These are phyloP conservation scores for Protomyctophum bolini DNA, from an alignment of 2,113 vertebrate species.

Conservation along the genomic window DNA sequence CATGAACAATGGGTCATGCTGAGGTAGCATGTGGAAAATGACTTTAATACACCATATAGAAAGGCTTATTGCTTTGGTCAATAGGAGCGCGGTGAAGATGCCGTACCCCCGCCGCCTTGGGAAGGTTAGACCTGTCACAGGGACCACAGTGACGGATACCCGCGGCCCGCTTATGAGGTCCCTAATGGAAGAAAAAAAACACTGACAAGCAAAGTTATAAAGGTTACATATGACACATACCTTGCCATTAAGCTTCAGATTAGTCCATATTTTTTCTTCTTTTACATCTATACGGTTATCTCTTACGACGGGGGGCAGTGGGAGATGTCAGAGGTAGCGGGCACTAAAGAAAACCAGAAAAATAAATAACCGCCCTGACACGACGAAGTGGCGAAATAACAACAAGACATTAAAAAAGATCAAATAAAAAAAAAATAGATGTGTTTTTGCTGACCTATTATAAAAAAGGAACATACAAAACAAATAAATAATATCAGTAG, in stretches of 20 bases:
- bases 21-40: conserved; percentile 99
- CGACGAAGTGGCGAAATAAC: conserved; percentile 53
- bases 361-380: conserved; percentile 61
- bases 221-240: conserved; percentile 94
- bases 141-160: conserved; percentile 91
- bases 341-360: conserved; percentile 62
- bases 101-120: conserved; percentile 91
- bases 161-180: conserved; percentile 92
- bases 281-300: conserved; percentile 83
- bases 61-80: conserved; percentile 99
- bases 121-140: conserved; percentile 98
- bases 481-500: conserved; percentile 4
- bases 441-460: conserved; percentile 36
- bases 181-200: conserved; percentile 86
- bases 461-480: conserved; percentile 34
- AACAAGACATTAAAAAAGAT: conserved; percentile 52
- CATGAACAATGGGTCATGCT: conserved; percentile 99
- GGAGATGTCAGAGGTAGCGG: conserved; percentile 76
- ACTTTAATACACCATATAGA: conserved; percentile 99
- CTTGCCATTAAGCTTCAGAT: conserved; percentile 88
- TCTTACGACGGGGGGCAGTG: conserved; percentile 82
- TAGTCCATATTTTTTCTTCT: conserved; percentile 82
- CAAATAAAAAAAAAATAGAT: conserved; percentile 45
- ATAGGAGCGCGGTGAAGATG: conserved; percentile 97
- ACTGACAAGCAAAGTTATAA: conserved; percentile 95